Conservation (phyloP, 1,140 invertebrate genomes). For the Heliconius hermathena region DNA sequence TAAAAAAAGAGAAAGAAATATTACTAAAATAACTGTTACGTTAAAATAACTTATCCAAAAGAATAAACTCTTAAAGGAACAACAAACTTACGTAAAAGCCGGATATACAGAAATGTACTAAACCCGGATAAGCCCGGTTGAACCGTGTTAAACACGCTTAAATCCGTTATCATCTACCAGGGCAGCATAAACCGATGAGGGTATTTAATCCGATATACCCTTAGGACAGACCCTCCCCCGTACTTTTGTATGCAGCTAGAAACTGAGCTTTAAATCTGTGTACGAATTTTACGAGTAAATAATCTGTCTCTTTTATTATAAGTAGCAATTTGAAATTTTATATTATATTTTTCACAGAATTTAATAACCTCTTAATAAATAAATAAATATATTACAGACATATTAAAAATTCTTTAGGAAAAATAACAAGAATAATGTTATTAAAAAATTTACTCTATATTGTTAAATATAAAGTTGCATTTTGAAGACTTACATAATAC, state of each 20-base stretch:
- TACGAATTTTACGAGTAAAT: neutral
- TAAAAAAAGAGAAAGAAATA: no score
- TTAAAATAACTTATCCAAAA: no score
- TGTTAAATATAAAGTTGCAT: neutral
- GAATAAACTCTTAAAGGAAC: no score
- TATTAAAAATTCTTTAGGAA: neutral
- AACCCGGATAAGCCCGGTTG: conserved; percentile 41
- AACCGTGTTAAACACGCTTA: conserved; percentile 74
- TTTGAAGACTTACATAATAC: neutral
- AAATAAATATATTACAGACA: neutral
- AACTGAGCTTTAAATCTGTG: neutral
- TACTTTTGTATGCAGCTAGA: neutral
- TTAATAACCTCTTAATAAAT: neutral
- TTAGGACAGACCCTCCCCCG: neutral
- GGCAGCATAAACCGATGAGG: conserved; percentile 52
- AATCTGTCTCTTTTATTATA: no score
- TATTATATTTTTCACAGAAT: neutral
- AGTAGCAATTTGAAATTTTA: neutral
- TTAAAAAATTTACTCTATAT: conserved; percentile 12
- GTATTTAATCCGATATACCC: conserved; percentile 52
- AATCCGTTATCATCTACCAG: conserved; percentile 70
- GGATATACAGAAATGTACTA: conserved; percentile 11
- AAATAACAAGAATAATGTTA: neutral
- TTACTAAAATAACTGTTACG: no score
- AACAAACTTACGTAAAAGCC: neutral